Evolutionary conservation across 2,797 vertebrate genomes (phyloP).

Genomic region (Poliocrania exsul): DNA sequence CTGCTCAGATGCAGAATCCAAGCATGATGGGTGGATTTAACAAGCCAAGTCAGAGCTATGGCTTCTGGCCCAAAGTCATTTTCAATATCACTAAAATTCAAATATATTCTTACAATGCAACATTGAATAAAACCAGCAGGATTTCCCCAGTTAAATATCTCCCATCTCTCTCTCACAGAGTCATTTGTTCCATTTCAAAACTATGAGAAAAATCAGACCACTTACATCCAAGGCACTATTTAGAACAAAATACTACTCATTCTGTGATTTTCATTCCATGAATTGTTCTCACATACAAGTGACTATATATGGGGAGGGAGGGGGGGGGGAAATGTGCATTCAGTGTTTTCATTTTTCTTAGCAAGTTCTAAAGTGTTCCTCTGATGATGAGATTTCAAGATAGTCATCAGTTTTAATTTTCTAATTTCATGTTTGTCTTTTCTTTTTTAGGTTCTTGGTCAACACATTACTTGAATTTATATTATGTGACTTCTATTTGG

Average conservation of each 20-base stretch:
- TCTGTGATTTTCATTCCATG: neutral
- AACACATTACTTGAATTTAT: neutral
- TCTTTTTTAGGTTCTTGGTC: constrained; percentile 20
- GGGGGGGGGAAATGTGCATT: accelerated
- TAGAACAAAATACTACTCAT: neutral
- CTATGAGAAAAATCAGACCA: neutral
- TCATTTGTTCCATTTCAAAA: neutral
- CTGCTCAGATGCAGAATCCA: neutral
- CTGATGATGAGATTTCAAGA: neutral
- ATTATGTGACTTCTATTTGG: neutral
- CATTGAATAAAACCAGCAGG: neutral
- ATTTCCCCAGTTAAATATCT: neutral
- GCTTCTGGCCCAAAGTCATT: neutral
- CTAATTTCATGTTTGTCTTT: constrained; percentile 39
- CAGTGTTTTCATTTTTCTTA: neutral
- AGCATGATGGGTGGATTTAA: accelerated
- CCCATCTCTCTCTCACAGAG: neutral
- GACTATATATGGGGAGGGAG: neutral
- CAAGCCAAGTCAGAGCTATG: neutral
- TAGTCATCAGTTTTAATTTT: neutral
- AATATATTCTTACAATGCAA: neutral
- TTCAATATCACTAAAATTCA: neutral
- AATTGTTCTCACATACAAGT: neutral
- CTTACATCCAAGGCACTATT: neutral
- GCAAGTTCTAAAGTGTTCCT: neutral